Conservation (phyloP, 92 coral and sea anemone species). For the Scolanthus callimorphus region DNA sequence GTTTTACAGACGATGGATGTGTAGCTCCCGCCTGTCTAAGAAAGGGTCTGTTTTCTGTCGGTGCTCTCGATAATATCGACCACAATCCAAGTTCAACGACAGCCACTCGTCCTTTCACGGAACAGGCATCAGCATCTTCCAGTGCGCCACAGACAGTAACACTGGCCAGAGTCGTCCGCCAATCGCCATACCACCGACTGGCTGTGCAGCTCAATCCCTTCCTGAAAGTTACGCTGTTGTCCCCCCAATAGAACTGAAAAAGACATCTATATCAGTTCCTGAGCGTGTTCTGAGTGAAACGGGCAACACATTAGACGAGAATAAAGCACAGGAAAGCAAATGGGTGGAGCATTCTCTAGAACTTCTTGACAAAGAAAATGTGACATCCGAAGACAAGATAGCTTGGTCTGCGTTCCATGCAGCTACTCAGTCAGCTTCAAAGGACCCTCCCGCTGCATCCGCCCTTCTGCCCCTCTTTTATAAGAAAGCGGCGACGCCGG, state of each 20-base stretch:
- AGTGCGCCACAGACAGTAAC: conserved; percentile 17
- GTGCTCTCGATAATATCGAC: conserved; percentile 51
- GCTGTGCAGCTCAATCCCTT: conserved; percentile 9
- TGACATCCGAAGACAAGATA: background rate
- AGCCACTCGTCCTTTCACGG: conserved; percentile 47
- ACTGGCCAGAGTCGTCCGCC: conserved; percentile 36
- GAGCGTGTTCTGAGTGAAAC: conserved; percentile 5
- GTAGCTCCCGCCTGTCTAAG: conserved; percentile 31
- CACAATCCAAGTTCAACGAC: conserved; percentile 52
- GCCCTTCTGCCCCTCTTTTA: conserved; percentile 56
- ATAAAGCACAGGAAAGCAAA: conserved; percentile 5
- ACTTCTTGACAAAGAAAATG: conserved; percentile 5
- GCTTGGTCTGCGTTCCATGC: conserved; percentile 55
- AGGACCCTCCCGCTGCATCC: conserved; percentile 20
- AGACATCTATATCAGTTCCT: conserved; percentile 33
- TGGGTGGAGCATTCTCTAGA: conserved; percentile 28
- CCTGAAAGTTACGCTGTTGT: conserved; percentile 35
- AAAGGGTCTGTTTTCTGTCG: conserved; percentile 38
- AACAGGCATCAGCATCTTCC: conserved; percentile 44
- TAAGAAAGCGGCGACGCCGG: conserved; percentile 55
- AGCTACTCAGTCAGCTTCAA: background rate
- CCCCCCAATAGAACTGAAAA: conserved; percentile 25
- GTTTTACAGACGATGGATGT: conserved; percentile 34
- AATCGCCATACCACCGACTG: conserved; percentile 20
- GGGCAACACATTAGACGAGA: conserved; percentile 6